Base-by-base conservation (phyloP, 2,797 vertebrate species). In the Uromys caudimaculatus region DNA sequence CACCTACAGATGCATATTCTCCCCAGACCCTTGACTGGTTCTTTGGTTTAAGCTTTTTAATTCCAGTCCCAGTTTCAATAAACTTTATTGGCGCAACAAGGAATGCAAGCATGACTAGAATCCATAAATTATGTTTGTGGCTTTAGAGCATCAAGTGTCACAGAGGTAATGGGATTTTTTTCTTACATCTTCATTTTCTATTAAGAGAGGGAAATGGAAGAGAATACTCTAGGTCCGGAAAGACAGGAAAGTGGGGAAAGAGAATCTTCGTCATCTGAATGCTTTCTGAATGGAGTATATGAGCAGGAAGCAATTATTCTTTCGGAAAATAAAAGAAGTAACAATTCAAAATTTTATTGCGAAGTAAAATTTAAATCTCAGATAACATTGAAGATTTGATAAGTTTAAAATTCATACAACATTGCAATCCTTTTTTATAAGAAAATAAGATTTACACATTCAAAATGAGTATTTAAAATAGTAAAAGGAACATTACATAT, bases 41-140 rank as follows among this genome's bases (percentile, higher is more conserved):
- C 94, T 97, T 92, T 86, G 69, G 91, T 97, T 97, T 94, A 97
- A 95, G 58, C 50, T 97, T 98, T 97, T 97, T 97, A 96, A 97
- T 97, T 97, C 67, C 81, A 95, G 0, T 88, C 95, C 91, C 93
- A 97, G 96, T 98, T 97, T 97, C 94, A 97, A 97, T 97, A 97
- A 97, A 98, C 77, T 96, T 96, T 96, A 96, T 97, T 97, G 97
- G 81, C 62, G 96, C 95, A 88, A 84, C 73, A 97, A 95, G 93
- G 44, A 96, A 96, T 89, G 73, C 50, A 92, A 91, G 84, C 93
- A 92, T 96, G 91, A n/a, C 73, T 87, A 93, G 95, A 97, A 96
- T 93, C 85, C 92, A 97, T 96, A 97, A 97, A 95, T 96, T 96
- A 90, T 96, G 52, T 95, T 96, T 97, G 93, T 97, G 96, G 92